Conservation (phyloP, 2,888 invertebrate species). For the Drosophila robusta region DNA sequence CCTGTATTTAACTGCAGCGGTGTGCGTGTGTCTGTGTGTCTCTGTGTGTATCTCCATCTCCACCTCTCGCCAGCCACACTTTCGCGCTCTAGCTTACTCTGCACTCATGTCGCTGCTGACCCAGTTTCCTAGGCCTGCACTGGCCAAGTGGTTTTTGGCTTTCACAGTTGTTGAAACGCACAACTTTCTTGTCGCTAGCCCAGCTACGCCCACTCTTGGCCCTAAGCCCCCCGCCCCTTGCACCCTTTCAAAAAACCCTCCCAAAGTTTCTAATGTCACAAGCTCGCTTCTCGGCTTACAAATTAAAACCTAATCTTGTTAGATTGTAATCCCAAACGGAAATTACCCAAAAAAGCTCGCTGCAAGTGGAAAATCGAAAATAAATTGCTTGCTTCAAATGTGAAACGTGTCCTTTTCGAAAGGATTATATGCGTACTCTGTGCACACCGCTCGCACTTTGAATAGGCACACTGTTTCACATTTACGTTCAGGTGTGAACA, state of each 20-base stretch:
- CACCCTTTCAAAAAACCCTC: not conserved
- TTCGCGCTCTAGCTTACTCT: slow-evolving; percentile 52
- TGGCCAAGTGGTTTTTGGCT: slow-evolving; percentile 54
- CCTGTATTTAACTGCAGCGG: slow-evolving; percentile 3
- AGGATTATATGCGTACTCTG: not conserved
- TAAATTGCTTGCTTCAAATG: slow-evolving; percentile 38
- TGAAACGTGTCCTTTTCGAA: slow-evolving; percentile 22
- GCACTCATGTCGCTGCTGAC: slow-evolving; percentile 57
- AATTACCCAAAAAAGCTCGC: slow-evolving; percentile 46
- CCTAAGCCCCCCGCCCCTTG: not conserved
- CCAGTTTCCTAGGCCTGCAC: slow-evolving; percentile 66
- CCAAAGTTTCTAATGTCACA: slow-evolving; percentile 6
- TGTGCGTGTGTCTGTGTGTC: not conserved
- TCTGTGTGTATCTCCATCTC: slow-evolving; percentile 15
- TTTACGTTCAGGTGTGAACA: no score
- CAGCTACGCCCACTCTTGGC: slow-evolving; percentile 27
- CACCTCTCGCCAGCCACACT: slow-evolving; percentile 39
- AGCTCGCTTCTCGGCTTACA: slow-evolving; percentile 33
- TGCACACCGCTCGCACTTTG: not conserved
- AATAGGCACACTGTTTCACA: not conserved
- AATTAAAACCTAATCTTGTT: slow-evolving; percentile 67
- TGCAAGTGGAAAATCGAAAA: slow-evolving; percentile 55
- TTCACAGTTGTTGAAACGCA: slow-evolving; percentile 37
- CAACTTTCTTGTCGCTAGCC: slow-evolving; percentile 50
- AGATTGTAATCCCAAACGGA: slow-evolving; percentile 64